Evolutionary conservation across 2,797 vertebrate species (phyloP).

Genomic region (Discoglossus pictus): DNA sequence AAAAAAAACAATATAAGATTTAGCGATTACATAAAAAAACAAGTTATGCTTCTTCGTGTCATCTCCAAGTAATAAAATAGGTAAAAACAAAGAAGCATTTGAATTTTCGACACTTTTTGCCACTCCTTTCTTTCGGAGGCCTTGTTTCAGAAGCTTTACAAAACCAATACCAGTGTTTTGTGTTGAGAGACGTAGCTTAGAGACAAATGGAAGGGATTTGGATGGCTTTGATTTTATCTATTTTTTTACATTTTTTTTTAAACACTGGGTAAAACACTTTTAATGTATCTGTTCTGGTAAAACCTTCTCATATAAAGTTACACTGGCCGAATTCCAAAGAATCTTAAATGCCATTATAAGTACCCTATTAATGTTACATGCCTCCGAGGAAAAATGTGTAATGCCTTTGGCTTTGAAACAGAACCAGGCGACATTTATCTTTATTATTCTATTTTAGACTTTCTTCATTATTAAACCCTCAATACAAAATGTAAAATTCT

Average conservation of each 20-base stretch:
- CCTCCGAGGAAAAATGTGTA: conserved; percentile 49
- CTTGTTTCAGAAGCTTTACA: not conserved
- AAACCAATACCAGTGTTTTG: not conserved
- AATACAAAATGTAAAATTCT: no score
- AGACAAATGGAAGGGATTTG: not conserved
- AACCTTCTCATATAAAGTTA: conserved; percentile 50
- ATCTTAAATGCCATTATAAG: conserved; percentile 43
- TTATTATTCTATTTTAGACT: conserved; percentile 11
- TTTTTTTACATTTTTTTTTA: conserved; percentile 41
- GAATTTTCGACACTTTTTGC: conserved; percentile 2
- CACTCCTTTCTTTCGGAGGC: not conserved
- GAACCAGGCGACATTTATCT: conserved; percentile 10
- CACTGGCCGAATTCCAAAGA: conserved; percentile 39
- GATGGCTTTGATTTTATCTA: conserved; percentile 4
- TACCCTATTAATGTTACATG: conserved; percentile 42
- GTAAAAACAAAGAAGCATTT: conserved; percentile 11
- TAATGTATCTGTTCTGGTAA: conserved; percentile 53
- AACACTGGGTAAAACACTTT: conserved; percentile 40
- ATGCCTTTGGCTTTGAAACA: conserved; percentile 26
- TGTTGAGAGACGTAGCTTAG: not conserved
- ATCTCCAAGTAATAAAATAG: conserved; percentile 31
- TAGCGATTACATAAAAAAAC: conserved; percentile 33
- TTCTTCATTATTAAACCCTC: not conserved
- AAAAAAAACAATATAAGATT: conserved; percentile 32
- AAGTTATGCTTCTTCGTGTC: conserved; percentile 25